These are phyloP conservation scores for Haliaeetus leucogaster DNA, from an alignment of 2,113 vertebrate species.

Conservation along the genomic window DNA sequence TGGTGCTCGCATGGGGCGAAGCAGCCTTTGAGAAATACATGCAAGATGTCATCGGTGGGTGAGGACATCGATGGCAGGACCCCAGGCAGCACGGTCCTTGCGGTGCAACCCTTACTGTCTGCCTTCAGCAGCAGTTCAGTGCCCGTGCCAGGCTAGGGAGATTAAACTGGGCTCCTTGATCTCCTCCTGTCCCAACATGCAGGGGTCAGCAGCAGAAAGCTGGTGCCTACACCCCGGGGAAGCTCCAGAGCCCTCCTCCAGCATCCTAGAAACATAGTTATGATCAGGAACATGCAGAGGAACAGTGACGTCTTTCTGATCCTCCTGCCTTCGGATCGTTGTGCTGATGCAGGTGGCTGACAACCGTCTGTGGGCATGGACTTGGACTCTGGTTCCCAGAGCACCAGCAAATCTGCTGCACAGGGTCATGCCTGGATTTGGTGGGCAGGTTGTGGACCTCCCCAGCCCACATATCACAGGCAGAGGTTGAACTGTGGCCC, in stretches of 20 bases:
- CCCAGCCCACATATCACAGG: neutral
- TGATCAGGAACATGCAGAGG: neutral
- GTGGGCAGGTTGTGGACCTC: neutral
- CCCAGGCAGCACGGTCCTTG: neutral
- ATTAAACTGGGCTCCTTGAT: neutral
- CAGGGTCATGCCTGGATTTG: neutral
- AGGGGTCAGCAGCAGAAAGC: neutral
- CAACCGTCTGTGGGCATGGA: neutral
- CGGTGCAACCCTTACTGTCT: neutral
- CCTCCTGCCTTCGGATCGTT: rapidly evolving
- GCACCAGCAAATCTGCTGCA: neutral
- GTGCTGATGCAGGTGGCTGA: neutral
- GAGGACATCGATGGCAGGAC: neutral
- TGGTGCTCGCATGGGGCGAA: neutral
- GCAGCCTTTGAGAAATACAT: neutral
- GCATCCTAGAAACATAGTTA: rapidly evolving
- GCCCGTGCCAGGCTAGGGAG: no score
- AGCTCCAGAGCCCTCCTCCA: neutral
- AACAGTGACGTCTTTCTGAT: neutral
- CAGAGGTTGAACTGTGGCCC: neutral
- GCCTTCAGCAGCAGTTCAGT: neutral
- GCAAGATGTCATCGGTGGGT: rapidly evolving
- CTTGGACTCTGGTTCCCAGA: neutral
- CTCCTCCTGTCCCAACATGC: neutral
- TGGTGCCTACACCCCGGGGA: neutral